Evolutionary conservation across 30 jellyfish, hydroid and myxozoan genomes (phyloP), one percentile per base, ranked within the genome.

Genomic region (Cassiopea xamachana): DNA sequence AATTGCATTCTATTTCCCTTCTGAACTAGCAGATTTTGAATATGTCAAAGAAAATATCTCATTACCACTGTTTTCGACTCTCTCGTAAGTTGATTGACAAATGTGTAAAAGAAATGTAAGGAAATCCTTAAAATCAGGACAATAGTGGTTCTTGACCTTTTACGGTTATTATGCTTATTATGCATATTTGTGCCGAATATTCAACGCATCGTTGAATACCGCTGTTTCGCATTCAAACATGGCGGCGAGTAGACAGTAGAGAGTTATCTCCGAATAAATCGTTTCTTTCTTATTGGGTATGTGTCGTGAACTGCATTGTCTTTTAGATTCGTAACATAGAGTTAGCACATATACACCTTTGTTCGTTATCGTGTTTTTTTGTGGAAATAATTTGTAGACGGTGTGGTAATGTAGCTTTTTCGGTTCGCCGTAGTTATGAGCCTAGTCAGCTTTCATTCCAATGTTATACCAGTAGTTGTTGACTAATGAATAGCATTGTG

Each of bases 141-240:
- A 9, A 9, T 51, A n/a, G n/a, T 51, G 4, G 64, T 9, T 51
- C 9, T 51, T 51, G 4, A 51, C 50, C 49, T 4, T 8, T 17
- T 71, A 9, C n/a, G 19, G 84, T 75, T 75, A 75, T 75, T 69
- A 75, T 75, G 69, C 18, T 78, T 78, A 50, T 48, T 49, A 47
- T 78, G 87, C 55, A 16, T 75, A 48, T 78, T 48, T 59, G 74
- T 59, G n/a, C 87, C 46, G 75, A 60, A 48, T 78, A 14, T 78
- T 48, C 48, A 48, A 50, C 87, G 87, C 87, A 44, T 78, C 87
- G 51, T 49, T 78, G 87, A 50, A 51, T 69, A 78, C 75, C 49
- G 51, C 2, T 78, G 51, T 78, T 78, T 78, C 71, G 75, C 51
- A 78, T 75, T 43, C 45, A 71, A 71, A 71, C 15, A 71, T 71